Percentiles rank a stretch among this genome's conserved stretches.
phyloP scores from a whole-genome alignment of 2,113 vertebrate genomes.

The Reinhardtius hippoglossoides region DNA sequence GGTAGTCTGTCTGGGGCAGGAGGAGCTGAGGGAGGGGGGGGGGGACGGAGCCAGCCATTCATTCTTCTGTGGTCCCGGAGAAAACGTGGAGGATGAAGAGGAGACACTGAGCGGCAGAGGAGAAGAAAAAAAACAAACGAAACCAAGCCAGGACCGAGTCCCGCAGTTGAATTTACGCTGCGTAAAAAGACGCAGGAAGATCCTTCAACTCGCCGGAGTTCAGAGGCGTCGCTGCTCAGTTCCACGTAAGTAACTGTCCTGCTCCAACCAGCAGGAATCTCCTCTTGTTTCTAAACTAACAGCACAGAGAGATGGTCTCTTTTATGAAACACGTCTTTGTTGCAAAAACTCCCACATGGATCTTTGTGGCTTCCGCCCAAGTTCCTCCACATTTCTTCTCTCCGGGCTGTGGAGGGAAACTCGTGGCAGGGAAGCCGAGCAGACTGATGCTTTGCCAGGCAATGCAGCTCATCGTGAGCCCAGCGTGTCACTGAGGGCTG shows the following conservation, averaged over 20 bases:
- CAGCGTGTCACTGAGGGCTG: not conserved
- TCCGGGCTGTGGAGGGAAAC: conserved; percentile 42
- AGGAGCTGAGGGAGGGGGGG: conserved; percentile 22
- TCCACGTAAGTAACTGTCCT: conserved; percentile 58
- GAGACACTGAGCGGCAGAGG: conserved; percentile 15
- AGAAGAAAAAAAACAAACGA: not conserved
- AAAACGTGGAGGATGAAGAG: conserved; percentile 71
- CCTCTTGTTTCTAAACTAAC: too few species aligned
- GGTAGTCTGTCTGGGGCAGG: conserved; percentile 10
- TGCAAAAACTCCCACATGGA: not conserved
- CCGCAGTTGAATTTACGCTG: not conserved
- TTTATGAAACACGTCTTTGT: not conserved
- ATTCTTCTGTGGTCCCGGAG: conserved; percentile 64
- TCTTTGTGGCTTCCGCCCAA: not conserved
- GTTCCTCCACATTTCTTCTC: not conserved
- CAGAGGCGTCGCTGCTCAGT: conserved; percentile 18
- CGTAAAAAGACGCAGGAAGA: not conserved
- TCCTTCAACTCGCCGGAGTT: conserved; percentile 8
- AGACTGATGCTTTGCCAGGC: conserved; percentile 45
- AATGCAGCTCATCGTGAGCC: not conserved
- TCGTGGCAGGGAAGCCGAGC: conserved; percentile 68
- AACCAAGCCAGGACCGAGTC: not conserved
- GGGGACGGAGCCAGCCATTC: conserved; percentile 62
- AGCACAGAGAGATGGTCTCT: not conserved
- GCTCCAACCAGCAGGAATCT: too few species aligned